Evolutionary conservation across 2,113 vertebrate genomes (phyloP).

Genomic region (Leucopsar rothschildi): DNA sequence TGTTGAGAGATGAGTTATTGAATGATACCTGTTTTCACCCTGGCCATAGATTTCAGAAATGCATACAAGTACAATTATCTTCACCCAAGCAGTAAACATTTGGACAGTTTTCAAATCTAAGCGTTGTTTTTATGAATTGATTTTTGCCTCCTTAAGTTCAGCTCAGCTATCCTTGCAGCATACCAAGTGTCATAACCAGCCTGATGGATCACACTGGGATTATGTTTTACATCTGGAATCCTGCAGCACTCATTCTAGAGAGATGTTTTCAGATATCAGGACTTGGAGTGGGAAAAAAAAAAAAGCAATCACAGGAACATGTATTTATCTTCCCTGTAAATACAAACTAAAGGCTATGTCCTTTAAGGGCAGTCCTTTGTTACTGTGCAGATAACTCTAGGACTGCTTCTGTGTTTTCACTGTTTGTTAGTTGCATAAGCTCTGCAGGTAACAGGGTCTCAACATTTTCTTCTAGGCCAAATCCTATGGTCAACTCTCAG

Average conservation of each 20-base stretch:
- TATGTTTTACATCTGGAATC: neutral
- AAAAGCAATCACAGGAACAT: neutral
- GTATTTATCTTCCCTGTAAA: neutral
- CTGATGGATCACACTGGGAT: slow-evolving; percentile 1
- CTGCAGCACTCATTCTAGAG: neutral
- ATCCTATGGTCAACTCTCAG: neutral
- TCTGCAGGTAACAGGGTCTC: neutral
- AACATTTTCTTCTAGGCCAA: neutral
- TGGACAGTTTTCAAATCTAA: slow-evolving; percentile 43
- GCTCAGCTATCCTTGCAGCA: neutral
- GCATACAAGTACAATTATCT: slow-evolving; percentile 16
- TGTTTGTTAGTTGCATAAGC: neutral
- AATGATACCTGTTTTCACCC: slow-evolving; percentile 23
- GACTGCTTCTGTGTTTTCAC: neutral
- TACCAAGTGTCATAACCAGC: neutral
- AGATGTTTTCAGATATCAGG: neutral
- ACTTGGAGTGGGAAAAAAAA: neutral
- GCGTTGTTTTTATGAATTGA: slow-evolving; percentile 38
- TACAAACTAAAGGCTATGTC: neutral
- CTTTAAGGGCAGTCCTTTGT: neutral
- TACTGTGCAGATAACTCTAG: neutral
- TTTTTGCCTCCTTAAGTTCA: slow-evolving; percentile 53
- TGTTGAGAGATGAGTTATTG: slow-evolving; percentile 44
- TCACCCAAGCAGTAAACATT: neutral
- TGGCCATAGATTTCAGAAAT: slow-evolving; percentile 17